Percentiles rank a stretch among this genome's conserved stretches.
Evolutionary conservation across 2,113 vertebrate genomes (phyloP).

Genomic region (Corvus hawaiiensis): DNA sequence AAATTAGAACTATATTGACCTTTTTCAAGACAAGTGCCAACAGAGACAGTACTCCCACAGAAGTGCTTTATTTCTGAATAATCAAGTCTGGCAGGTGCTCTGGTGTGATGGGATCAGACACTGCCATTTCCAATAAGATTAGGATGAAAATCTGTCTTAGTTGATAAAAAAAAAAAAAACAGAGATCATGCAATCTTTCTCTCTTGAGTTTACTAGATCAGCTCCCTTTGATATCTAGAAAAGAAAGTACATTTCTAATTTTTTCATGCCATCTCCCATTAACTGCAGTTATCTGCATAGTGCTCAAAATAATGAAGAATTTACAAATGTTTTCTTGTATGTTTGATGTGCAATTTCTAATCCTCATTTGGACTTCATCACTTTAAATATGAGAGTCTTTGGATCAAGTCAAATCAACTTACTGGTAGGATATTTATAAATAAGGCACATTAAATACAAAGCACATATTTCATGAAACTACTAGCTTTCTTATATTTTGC

Average conservation of each 20-base stretch:
- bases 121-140: conserved; percentile 27
- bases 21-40: conserved; percentile 32
- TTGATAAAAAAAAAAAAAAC: background rate
- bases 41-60: background rate
- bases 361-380: background rate
- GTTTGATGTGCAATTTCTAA: background rate
- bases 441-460: background rate
- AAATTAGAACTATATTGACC: background rate
- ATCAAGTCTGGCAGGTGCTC: conserved; percentile 36
- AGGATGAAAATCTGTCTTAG: conserved; percentile 26
- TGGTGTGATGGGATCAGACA: conserved; percentile 18
- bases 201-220: background rate
- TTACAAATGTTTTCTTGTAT: background rate
- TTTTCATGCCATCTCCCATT: background rate
- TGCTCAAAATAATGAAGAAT: background rate
- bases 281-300: background rate
- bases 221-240: background rate
- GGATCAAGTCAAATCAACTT: background rate
- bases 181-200: background rate
- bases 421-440: background rate
- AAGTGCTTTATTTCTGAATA: conserved; percentile 39
- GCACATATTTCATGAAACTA: background rate
- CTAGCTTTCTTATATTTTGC: background rate
- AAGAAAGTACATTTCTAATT: background rate
- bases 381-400: background rate